A percentile compares a stretch with the other conserved stretches of the same genome.
Conservation (phyloP, 2,797 vertebrate genomes). For the Oreochromis grahami region DNA sequence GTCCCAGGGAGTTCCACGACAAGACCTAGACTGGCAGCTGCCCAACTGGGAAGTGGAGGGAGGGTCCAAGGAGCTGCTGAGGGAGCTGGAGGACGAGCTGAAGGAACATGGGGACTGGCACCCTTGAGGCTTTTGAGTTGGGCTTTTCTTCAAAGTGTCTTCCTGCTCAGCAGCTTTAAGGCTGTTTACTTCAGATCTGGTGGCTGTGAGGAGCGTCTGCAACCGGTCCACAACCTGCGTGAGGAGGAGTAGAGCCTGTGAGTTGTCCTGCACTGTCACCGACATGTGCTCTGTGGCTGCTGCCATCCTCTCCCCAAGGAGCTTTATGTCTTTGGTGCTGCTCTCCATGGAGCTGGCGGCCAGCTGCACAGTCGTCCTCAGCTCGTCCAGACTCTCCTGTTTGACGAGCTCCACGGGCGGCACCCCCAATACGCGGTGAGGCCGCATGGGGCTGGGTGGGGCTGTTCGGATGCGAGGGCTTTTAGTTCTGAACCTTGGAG, state of each 20-base stretch:
- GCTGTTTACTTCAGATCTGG: not conserved
- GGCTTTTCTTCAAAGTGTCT: not conserved
- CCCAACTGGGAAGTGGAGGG: conserved; percentile 37
- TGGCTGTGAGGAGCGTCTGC: conserved; percentile 42
- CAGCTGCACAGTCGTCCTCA: conserved; percentile 53
- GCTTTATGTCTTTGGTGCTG: conserved; percentile 64
- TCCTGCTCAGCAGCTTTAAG: not conserved
- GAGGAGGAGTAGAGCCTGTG: conserved; percentile 61
- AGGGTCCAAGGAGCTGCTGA: conserved; percentile 30
- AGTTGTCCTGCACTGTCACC: conserved; percentile 66
- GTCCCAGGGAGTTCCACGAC: conserved; percentile 5
- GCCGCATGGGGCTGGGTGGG: conserved; percentile 62
- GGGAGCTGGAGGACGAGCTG: conserved; percentile 45
- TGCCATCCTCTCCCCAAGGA: conserved; percentile 65
- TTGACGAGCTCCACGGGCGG: conserved; percentile 38
- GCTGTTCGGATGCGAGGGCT: conserved; percentile 42
- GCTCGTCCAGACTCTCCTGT: conserved; percentile 68
- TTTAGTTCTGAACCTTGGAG: not conserved
- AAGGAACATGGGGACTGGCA: conserved; percentile 21
- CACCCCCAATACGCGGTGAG: not conserved
- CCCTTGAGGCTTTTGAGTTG: not conserved
- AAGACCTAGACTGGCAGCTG: conserved; percentile 5
- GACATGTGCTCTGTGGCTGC: conserved; percentile 60
- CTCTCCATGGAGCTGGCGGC: conserved; percentile 66
- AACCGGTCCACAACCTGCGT: conserved; percentile 64